Base-by-base conservation (phyloP, 1,140 invertebrate species). In the Atta colombica region DNA sequence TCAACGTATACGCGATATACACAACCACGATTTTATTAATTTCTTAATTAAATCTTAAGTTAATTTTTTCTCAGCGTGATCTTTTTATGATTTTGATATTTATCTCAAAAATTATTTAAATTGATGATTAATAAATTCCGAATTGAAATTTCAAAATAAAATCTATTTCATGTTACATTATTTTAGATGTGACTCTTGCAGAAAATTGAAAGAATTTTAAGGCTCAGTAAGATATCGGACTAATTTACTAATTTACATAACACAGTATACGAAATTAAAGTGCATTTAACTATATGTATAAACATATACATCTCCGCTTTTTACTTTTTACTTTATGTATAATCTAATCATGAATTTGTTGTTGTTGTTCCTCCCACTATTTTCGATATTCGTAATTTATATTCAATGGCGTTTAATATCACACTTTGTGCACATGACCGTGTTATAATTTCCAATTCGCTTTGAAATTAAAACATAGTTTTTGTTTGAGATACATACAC, bases 361-460 rank as follows among this genome's bases (percentile, higher is more conserved):
- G 2, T 71, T 61, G 35, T 1, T 31, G 2, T 71, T 61, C 14
- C 25, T 49, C 8, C 10, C 8, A 51, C 49, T 75, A 25, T 75
- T 75, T 74, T 75, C 10, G 68, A 61, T 74, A 82, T 75, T 84
- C 14, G 80, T 75, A 84, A 84, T 84, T 84, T 75, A 75, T 84
- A 84, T 84, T 84, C 69, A 51, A 51, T 74, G 39, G 55, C 18
- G 51, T 63, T 84, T 84, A 84, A 75, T 84, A 60, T 51, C 10
- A n/a, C 18, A 25, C 18, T 21, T 7, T 28, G 80, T 72, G 53
- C 25, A n/a, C 31, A 25, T 61, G 35, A 49, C 39, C 39, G 55
- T 45, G 39, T 61, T 63, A 84, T 84, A 84, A 84, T 63, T 84
- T 84, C 58, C 69, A 51, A 84, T 84, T 18, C 55, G 2, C 45